Evolutionary conservation across 2,888 invertebrate species (phyloP), one percentile per base, ranked within the genome.

Genomic region (Lithosia quadra): DNA sequence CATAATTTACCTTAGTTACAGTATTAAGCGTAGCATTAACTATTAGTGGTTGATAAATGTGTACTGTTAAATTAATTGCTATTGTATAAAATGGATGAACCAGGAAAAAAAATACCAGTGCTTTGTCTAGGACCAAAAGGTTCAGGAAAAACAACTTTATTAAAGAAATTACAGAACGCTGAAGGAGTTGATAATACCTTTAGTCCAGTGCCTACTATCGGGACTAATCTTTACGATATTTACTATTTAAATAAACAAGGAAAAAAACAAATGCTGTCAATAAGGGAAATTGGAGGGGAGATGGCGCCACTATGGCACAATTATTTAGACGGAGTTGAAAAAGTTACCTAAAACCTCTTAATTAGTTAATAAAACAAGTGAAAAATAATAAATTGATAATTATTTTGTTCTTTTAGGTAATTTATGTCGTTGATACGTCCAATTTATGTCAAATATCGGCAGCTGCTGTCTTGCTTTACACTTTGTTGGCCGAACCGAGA

Each of bases 371-470:
- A 36, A 36, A 36, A 36, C 10, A 36, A 36, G 13, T 28, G 2
- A n/a, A n/a, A 8, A n/a, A n/a, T 3, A 53, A 53, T 58, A 15
- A 21, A 49, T n/a, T 1, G 13, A 22, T 33, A 18, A n/a, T 43
- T n/a, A 28, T 24, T 39, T 33, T 28, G 0, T 43, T 24, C 15
- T 43, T 68, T 21, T 18, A 94, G 95, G 95, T 98, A 1, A 96
- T 98, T 73, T 98, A 97, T 83, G 98, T 98, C 0, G 97, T 98
- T 22, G 98, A 98, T 85, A 97, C 97, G 0, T 97, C 98, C 15
- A 98, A 98, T 92, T 92, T 98, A 56, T 98, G 98, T 82, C 98
- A 98, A 91, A 98, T 98, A 84, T 97, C 98, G 1, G 97, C 97
- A 1, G 97, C 98, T 18, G 97, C 97, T 28, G 97, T 98, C 0